Conservation (phyloP, 2,797 vertebrate genomes). For the Acrossocheilus wenchowensis region DNA sequence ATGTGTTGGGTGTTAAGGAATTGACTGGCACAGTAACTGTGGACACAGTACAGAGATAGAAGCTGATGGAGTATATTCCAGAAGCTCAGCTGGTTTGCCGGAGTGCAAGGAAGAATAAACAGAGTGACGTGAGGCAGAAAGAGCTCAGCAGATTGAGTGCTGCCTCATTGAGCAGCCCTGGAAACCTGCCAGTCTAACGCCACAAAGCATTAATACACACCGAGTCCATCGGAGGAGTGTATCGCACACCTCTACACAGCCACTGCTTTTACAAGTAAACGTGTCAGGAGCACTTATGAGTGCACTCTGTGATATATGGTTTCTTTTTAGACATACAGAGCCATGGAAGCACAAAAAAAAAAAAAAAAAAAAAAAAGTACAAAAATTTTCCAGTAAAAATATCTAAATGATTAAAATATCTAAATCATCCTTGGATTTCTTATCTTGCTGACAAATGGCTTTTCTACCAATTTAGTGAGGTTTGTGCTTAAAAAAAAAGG, state of each 20-base stretch:
- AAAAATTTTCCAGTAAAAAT: background rate
- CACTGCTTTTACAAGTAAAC: constrained; percentile 40
- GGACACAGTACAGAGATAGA: constrained; percentile 62
- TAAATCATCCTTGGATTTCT: background rate
- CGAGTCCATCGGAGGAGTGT: constrained; percentile 52
- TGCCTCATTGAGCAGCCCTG: constrained; percentile 54
- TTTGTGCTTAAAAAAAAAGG: background rate
- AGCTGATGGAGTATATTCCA: constrained; percentile 39
- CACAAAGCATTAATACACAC: constrained; percentile 57
- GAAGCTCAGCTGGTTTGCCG: constrained; percentile 70
- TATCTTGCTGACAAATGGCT: background rate
- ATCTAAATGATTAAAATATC: background rate
- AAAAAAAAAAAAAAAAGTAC: no score
- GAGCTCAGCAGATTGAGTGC: constrained; percentile 40
- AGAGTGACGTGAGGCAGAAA: constrained; percentile 67
- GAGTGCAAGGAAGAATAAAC: constrained; percentile 65
- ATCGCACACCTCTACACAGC: constrained; percentile 42
- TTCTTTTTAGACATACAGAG: background rate
- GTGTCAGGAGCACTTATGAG: constrained; percentile 28
- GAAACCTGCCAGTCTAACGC: constrained; percentile 58
- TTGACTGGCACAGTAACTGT: constrained; percentile 52
- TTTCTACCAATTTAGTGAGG: background rate
- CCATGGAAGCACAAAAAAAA: no score
- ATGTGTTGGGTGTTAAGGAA: constrained; percentile 22
- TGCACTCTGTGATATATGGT: background rate